A percentile compares a stretch with the other conserved stretches of the same genome.
Evolutionary conservation across 2,113 vertebrate genomes (phyloP).

Genomic region (Colaptes auratus): DNA sequence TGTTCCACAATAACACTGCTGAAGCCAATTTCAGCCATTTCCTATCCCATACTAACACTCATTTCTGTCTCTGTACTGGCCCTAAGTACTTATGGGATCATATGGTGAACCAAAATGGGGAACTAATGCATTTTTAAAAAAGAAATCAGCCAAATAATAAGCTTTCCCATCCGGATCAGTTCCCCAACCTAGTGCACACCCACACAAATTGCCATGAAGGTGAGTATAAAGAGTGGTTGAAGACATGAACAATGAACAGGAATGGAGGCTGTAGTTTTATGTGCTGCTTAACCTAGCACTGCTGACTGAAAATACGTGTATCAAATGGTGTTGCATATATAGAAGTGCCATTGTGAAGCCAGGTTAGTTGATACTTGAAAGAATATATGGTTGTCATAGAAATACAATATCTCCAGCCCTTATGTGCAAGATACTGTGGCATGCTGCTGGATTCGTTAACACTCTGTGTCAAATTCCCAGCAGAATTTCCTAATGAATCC

Average conservation of each 20-base stretch:
- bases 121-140: not conserved
- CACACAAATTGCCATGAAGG: not conserved
- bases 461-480: not conserved
- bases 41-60: not conserved
- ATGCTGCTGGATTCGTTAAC: not conserved
- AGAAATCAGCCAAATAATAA: not conserved
- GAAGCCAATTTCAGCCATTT: not conserved
- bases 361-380: slow-evolving; percentile 6
- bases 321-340: not conserved
- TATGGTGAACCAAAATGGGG: not conserved
- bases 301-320: not conserved
- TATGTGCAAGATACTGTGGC: not conserved
- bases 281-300: not conserved
- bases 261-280: not conserved
- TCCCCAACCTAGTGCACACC: not conserved
- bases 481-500: not conserved
- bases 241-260: not conserved
- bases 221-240: not conserved
- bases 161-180: not conserved
- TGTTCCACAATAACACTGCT: not conserved
- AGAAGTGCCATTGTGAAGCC: slow-evolving; percentile 6
- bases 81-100: not conserved
- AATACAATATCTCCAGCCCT: not conserved
- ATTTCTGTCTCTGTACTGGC: not conserved
- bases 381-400: not conserved